Base-by-base conservation (phyloP, 2,888 invertebrate species). In the Thecocarcelia acutangulata region DNA sequence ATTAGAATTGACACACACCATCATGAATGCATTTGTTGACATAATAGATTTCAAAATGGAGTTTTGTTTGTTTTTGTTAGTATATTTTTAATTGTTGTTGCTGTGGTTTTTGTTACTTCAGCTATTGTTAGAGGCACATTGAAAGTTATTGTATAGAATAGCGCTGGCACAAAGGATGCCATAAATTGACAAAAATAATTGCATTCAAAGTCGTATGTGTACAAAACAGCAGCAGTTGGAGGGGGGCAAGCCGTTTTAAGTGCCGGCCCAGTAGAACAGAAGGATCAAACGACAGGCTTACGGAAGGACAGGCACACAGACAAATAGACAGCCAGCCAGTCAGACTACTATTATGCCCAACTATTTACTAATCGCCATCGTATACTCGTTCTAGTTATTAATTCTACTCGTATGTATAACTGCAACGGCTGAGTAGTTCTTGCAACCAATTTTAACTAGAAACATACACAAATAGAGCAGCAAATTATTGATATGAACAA, bases 1-100 rank as follows among this genome's bases (percentile, higher is more conserved):
- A 89, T 89, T 89, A 87, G 87, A 88, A 87, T 84, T 85, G 80
- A 80, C 84, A 33, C 33, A 33, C 83, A 86, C 85, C n/a, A n/a
- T n/a, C n/a, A n/a, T n/a, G n/a, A 50, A 50, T 50, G 44, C 56
- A 42, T 61, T 50, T 63, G 19, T n/a, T 21, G 44, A 5, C 28
- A 56, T 48, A 59, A 70, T 63, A 15, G 50, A 33, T 52, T 68
- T 33, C 19, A 70, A 52, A 33, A 63, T 59, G 56, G 54, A 58
- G 61, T 64, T 73, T 40, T 64, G 46, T 58, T 44, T 56, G 54
- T 58, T 52, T 61, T 17, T 54, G 63, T 37, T 46, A 17, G 33
- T 42, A 12, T 44, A 48, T 66, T 66, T 40, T 37, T 42, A 44
- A 13, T 37, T 42, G 5, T 48, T 19, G 33, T 40, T 54, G 8